Evolutionary conservation across 1,140 invertebrate genomes (phyloP).

Genomic region (Sitodiplosis mosellana): DNA sequence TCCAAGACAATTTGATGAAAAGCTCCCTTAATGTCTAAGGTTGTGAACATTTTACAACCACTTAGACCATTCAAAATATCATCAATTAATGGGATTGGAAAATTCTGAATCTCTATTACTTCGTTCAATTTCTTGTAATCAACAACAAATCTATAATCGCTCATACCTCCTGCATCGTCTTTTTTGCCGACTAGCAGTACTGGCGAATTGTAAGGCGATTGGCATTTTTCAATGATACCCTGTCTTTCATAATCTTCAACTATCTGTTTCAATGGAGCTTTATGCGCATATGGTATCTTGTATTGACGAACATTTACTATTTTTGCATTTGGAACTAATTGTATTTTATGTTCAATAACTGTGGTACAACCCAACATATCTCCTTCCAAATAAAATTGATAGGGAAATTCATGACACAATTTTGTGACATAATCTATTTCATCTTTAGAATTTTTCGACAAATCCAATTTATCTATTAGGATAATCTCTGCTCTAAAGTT

Average conservation of each 20-base stretch:
- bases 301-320: neutral
- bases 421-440: too few relatives aligned
- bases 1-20: conserved; percentile 28
- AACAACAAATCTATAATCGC: conserved; percentile 14
- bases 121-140: conserved; percentile 16
- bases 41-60: conserved; percentile 18
- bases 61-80: conserved; percentile 23
- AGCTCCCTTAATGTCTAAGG: conserved; percentile 23
- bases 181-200: conserved; percentile 9
- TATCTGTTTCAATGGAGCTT: conserved; percentile 4
- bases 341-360: neutral
- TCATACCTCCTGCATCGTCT: conserved; percentile 3
- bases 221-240: conserved; percentile 4
- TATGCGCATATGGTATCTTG: neutral
- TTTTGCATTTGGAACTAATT: neutral
- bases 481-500: too few relatives aligned
- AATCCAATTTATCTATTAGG: too few relatives aligned
- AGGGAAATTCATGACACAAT: neutral
- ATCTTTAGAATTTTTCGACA: too few relatives aligned
- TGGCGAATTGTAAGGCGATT: conserved; percentile 8
- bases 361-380: neutral
- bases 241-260: conserved; percentile 1
- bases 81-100: conserved; percentile 28
- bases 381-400: neutral
- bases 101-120: conserved; percentile 20